Evolutionary conservation across 2,888 invertebrate species (phyloP), one percentile per base, ranked within the genome.

Genomic region (Drosophila merina): DNA sequence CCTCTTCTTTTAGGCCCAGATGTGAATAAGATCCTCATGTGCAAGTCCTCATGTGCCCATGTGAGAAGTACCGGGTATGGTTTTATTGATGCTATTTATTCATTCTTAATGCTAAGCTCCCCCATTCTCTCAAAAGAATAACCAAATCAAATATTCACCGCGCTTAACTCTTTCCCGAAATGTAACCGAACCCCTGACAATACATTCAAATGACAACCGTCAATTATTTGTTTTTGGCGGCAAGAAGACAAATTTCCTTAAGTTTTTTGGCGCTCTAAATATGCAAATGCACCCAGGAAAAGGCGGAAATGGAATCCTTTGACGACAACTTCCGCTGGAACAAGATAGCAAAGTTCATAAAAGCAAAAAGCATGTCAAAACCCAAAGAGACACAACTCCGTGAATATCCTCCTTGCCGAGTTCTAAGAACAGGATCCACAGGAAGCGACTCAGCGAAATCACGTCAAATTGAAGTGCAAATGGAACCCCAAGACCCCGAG

Each of bases 391-490:
- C 36, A 6, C 36, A 36, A 28, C 12, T 49, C 31, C 49, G 9
- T n/a, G 48, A 55, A 38, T 48, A 48, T 47, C 58, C 50, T 30
- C 44, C 20, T 10, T 51, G 57, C 9, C 20, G 20, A 20, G 20
- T 10, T 25, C 5, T 42, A 25, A 48, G 62, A 66, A 56, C 52
- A 74, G 75, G 75, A 79, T 75, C 79, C 82, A 89, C 89, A 89
- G 89, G 89, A 89, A 89, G 69, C 87, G 86, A 88, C 89, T 88
- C 84, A 84, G 31, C 81, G 14, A 86, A 88, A 89, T 88, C 88
- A 89, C 75, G 82, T 89, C 89, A 89, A 84, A 82, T 75, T 75
- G 82, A 72, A 74, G 42, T 55, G 60, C 73, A 72, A 78, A 78
- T 82, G 86, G 83, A 78, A 82, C 83, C 87, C 57, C 44, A 66